Conservation (phyloP, 2,797 vertebrate species). For the Denticeps clupeoides region DNA sequence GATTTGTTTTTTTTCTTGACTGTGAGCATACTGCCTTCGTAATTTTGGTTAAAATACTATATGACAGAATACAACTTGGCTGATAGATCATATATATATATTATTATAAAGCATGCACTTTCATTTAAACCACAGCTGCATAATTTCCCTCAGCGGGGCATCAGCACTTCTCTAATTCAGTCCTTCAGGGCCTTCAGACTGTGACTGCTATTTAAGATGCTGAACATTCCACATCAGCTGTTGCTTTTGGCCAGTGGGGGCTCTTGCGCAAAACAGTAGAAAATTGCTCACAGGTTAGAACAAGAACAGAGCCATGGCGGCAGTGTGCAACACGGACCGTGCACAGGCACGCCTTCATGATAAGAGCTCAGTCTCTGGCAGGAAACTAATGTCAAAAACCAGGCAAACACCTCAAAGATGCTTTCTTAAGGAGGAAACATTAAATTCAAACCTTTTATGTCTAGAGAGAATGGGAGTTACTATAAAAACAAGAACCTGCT, state of each 20-base stretch:
- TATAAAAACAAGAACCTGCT: too few relatives aligned
- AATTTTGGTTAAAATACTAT: too few relatives aligned
- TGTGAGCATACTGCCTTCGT: too few relatives aligned
- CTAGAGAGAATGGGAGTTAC: too few relatives aligned
- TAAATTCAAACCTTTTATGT: too few relatives aligned
- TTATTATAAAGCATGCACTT: too few relatives aligned
- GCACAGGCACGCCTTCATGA: not conserved
- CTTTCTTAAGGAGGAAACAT: too few relatives aligned
- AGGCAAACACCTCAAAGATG: not conserved
- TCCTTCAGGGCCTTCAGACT: constrained; percentile 1
- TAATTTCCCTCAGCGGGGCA: not conserved
- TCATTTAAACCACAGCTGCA: too few relatives aligned
- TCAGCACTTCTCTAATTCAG: not conserved
- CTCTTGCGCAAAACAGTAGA: constrained; percentile 18
- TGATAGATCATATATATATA: too few relatives aligned
- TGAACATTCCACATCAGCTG: constrained; percentile 32
- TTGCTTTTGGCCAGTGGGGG: constrained; percentile 26
- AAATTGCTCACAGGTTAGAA: constrained; percentile 37
- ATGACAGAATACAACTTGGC: too few relatives aligned
- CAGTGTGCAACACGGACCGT: constrained; percentile 13
- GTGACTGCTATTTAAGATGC: constrained; percentile 22
- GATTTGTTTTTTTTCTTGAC: too few relatives aligned
- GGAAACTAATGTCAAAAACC: not conserved
- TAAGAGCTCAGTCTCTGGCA: not conserved
- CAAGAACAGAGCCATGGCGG: constrained; percentile 24